These are phyloP conservation scores for Erythrolamprus reginae DNA, from an alignment of 2,113 vertebrate species.

Conservation along the genomic window DNA sequence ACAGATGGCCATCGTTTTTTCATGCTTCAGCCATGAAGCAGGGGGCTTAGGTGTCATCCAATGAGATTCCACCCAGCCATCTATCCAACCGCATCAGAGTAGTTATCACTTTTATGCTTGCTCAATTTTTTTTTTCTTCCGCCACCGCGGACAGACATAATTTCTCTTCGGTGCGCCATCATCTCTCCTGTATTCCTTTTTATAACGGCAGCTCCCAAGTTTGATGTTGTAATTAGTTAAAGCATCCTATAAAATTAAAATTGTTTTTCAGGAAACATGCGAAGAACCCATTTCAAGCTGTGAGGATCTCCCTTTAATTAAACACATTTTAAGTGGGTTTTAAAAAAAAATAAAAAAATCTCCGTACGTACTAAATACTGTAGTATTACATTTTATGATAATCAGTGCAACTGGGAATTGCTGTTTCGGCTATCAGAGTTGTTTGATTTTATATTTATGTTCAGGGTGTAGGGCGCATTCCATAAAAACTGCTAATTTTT, in stretches of 20 bases:
- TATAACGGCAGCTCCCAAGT: slow-evolving; percentile 25
- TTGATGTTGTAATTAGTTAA: slow-evolving; percentile 55
- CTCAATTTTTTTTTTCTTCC: slow-evolving; percentile 21
- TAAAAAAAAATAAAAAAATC: too few species aligned
- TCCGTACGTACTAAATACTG: neutral
- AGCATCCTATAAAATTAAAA: slow-evolving; percentile 48
- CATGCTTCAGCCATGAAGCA: slow-evolving; percentile 42
- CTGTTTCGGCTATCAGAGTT: slow-evolving; percentile 25
- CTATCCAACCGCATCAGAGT: slow-evolving; percentile 7
- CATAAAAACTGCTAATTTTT: neutral
- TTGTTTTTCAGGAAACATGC: slow-evolving; percentile 42
- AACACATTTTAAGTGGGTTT: slow-evolving; percentile 47
- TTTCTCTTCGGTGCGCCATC: slow-evolving; percentile 28
- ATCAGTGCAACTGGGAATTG: slow-evolving; percentile 9
- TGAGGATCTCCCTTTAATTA: slow-evolving; percentile 40
- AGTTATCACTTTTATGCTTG: slow-evolving; percentile 40
- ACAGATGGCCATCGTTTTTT: slow-evolving; percentile 52
- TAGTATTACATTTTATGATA: slow-evolving; percentile 34
- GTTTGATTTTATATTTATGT: slow-evolving; percentile 23
- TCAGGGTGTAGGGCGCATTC: neutral
- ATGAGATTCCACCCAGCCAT: slow-evolving; percentile 3
- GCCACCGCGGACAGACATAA: slow-evolving; percentile 27
- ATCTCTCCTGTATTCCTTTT: slow-evolving; percentile 17
- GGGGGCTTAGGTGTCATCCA: slow-evolving; percentile 38
- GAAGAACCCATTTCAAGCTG: slow-evolving; percentile 8